phyloP scores from a whole-genome alignment of 2,888 invertebrate species.

The Julus scandinavius region DNA sequence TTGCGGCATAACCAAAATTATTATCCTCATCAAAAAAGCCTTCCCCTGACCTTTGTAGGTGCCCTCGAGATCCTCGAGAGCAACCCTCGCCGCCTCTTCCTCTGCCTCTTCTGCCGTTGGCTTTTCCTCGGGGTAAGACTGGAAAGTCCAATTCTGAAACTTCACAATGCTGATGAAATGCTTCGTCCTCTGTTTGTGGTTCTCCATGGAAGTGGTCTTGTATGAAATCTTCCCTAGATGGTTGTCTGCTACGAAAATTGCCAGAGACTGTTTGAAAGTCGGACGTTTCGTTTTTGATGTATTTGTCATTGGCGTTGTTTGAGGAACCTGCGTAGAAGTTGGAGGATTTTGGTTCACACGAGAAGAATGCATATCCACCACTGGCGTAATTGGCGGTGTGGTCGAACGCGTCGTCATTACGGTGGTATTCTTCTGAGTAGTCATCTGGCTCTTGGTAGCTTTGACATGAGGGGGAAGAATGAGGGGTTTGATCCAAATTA shows the following conservation, averaged over 20 bases:
- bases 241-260: constrained; percentile 55
- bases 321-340: not conserved
- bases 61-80: constrained; percentile 55
- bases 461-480: constrained; percentile 50
- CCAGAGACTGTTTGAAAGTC: constrained; percentile 24
- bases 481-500: constrained; percentile 42
- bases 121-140: constrained; percentile 57
- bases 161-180: constrained; percentile 56
- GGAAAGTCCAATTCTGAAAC: constrained; percentile 53
- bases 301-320: not conserved
- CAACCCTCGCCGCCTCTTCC: constrained; percentile 58
- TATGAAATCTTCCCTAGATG: constrained; percentile 7
- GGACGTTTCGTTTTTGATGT: not conserved
- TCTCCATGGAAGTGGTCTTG: constrained; percentile 39
- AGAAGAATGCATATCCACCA: not conserved
- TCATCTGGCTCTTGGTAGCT: constrained; percentile 15
- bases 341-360: not conserved
- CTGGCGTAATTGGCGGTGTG: constrained; percentile 7
- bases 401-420: not conserved
- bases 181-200: constrained; percentile 54
- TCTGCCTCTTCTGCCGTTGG: constrained; percentile 56
- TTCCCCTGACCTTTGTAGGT: not conserved
- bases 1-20: not conserved
- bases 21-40: not conserved
- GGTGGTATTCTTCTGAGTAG: not conserved